phyloP scores from a whole-genome alignment of 2,113 vertebrate genomes.

The Corythoichthys intestinalis region DNA sequence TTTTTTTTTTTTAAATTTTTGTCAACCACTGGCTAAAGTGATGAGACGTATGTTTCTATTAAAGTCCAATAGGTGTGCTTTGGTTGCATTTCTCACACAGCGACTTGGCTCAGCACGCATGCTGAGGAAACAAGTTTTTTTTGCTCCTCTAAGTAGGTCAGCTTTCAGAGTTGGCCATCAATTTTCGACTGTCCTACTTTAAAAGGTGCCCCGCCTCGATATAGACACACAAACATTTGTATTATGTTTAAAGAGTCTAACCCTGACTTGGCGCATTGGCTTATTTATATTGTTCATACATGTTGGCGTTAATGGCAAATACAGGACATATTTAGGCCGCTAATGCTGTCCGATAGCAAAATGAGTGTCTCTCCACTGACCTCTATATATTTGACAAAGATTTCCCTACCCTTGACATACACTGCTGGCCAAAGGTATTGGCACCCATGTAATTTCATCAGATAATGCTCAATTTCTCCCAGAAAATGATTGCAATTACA shows the following conservation, averaged over 20 bases:
- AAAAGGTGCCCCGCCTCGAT: slow-evolving; percentile 46
- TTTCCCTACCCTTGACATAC: slow-evolving; percentile 6
- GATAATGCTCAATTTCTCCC: no score
- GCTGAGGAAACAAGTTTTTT: slow-evolving; percentile 68
- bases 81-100: slow-evolving; percentile 48
- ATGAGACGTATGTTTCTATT: not conserved
- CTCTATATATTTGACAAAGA: slow-evolving; percentile 30
- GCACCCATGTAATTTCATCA: no score
- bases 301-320: slow-evolving; percentile 1
- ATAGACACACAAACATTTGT: slow-evolving; percentile 30
- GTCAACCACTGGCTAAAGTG: not conserved
- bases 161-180: slow-evolving; percentile 74
- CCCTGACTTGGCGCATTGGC: slow-evolving; percentile 4
- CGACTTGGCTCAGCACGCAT: slow-evolving; percentile 56
- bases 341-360: slow-evolving; percentile 18
- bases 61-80: slow-evolving; percentile 31
- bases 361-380: slow-evolving; percentile 27
- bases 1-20: slow-evolving; percentile 4
- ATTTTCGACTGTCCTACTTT: slow-evolving; percentile 77
- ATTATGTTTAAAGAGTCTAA: slow-evolving; percentile 20
- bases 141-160: slow-evolving; percentile 78
- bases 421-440: no score
- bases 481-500: no score
- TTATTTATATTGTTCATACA: slow-evolving; percentile 20
- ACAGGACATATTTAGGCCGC: slow-evolving; percentile 5